Conservation (phyloP, 2,888 invertebrate species). For the Ischnura elegans region DNA sequence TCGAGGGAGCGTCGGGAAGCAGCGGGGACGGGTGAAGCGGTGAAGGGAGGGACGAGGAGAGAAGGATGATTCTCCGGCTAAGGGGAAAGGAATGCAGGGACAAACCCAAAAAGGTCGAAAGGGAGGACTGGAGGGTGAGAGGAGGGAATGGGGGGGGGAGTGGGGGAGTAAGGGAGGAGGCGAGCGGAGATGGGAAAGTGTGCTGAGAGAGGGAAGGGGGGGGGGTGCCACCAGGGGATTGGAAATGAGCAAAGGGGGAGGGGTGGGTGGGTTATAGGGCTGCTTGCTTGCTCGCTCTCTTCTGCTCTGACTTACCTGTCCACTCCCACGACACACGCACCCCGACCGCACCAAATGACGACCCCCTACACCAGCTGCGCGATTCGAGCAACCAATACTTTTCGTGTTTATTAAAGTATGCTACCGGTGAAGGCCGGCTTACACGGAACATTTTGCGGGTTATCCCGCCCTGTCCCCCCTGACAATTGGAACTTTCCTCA, state of each 20-base stretch:
- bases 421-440: too few species aligned
- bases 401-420: too few species aligned
- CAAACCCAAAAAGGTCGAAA: slow-evolving; percentile 25
- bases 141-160: background rate
- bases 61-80: background rate
- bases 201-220: slow-evolving; percentile 69
- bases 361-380: too few species aligned
- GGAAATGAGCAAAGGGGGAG: slow-evolving; percentile 47
- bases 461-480: too few species aligned
- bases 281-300: slow-evolving; percentile 75
- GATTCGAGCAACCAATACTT: too few species aligned
- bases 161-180: slow-evolving; percentile 1
- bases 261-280: slow-evolving; percentile 68
- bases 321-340: background rate
- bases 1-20: too few species aligned
- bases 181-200: slow-evolving; percentile 56
- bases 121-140: background rate
- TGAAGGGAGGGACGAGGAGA: background rate
- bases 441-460: too few species aligned
- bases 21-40: background rate
- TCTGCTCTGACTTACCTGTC: slow-evolving; percentile 72
- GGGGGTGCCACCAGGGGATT: slow-evolving; percentile 76
- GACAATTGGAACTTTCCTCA: too few species aligned
- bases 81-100: slow-evolving; percentile 28
- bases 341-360: too few species aligned